phyloP scores from a whole-genome alignment of 2,797 vertebrate species.

The Gymnoscopelus microlampas region DNA sequence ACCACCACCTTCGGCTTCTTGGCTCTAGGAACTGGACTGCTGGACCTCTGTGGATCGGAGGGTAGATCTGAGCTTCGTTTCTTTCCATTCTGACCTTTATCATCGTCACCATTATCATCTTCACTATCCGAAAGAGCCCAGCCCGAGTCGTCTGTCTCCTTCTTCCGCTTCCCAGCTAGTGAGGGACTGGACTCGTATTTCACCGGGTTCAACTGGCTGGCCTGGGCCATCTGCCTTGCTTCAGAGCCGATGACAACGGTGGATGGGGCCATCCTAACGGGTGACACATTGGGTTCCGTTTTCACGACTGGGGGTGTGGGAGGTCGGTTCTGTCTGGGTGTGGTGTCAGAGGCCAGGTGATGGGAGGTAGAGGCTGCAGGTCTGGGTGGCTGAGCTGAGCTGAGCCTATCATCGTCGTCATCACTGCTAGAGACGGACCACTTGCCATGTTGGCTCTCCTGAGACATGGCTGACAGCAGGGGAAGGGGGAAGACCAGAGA shows the following conservation, averaged over 20 bases:
- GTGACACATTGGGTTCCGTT: constrained; percentile 39
- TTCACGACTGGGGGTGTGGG: constrained; percentile 43
- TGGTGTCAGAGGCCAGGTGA: constrained; percentile 6
- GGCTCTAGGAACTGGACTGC: constrained; percentile 11
- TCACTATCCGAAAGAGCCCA: constrained; percentile 96
- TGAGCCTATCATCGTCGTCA: constrained; percentile 83
- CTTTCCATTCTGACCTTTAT: constrained; percentile 25
- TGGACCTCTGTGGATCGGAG: constrained; percentile 15
- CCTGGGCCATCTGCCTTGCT: constrained; percentile 66
- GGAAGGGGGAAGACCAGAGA: too few species aligned
- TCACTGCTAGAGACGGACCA: constrained; percentile 97
- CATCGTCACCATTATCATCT: constrained; percentile 56
- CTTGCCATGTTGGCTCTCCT: constrained; percentile 88
- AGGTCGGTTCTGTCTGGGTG: constrained; percentile 27
- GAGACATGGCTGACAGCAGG: constrained; percentile 81
- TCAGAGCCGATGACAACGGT: constrained; percentile 69
- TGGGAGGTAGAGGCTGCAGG: constrained; percentile 17
- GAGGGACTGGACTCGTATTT: constrained; percentile 66
- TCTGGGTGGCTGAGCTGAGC: constrained; percentile 14
- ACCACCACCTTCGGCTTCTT: constrained; percentile 59
- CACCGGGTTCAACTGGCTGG: constrained; percentile 63
- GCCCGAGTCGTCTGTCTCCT: constrained; percentile 80
- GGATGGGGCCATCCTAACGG: constrained; percentile 18
- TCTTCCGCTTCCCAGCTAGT: constrained; percentile 75
- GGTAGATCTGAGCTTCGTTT: neutral